A percentile compares a stretch with the other conserved stretches of the same genome.
Evolutionary conservation across 2,113 vertebrate genomes (phyloP).

Genomic region (human (Homo sapiens)): DNA sequence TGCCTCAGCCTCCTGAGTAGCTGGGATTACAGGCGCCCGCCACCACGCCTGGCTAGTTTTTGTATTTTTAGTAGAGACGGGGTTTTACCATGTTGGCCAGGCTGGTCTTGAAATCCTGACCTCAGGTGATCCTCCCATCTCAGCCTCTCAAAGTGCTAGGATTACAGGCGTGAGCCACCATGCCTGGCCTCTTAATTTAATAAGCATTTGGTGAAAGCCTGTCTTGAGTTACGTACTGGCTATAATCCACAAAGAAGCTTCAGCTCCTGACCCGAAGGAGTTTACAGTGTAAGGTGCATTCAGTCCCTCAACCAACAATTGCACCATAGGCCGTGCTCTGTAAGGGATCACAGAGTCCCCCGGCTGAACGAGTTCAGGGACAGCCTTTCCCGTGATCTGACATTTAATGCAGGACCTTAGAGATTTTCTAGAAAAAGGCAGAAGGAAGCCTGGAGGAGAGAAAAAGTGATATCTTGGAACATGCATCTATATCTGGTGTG

Average conservation of each 20-base stretch:
- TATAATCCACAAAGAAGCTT: rapidly evolving
- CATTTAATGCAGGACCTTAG: neutral
- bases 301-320: rapidly evolving
- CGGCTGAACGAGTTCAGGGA: neutral
- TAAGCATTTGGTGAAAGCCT: neutral
- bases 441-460: neutral
- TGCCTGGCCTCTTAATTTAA: no score
- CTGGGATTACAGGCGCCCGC: no score
- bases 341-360: rapidly evolving
- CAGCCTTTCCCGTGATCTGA: neutral
- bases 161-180: no score
- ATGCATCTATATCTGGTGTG: rapidly evolving
- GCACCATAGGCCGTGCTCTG: rapidly evolving
- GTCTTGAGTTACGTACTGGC: neutral
- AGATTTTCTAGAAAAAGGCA: neutral
- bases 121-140: no score
- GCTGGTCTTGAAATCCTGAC: no score
- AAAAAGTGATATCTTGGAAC: neutral
- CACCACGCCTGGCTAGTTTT: no score
- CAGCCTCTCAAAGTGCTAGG: no score
- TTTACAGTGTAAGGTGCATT: rapidly evolving
- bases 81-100: no score
- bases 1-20: no score
- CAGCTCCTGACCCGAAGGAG: rapidly evolving
- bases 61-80: no score